Evolutionary conservation across 2,113 vertebrate species (phyloP).

Genomic region (Triplophysa dalaica): DNA sequence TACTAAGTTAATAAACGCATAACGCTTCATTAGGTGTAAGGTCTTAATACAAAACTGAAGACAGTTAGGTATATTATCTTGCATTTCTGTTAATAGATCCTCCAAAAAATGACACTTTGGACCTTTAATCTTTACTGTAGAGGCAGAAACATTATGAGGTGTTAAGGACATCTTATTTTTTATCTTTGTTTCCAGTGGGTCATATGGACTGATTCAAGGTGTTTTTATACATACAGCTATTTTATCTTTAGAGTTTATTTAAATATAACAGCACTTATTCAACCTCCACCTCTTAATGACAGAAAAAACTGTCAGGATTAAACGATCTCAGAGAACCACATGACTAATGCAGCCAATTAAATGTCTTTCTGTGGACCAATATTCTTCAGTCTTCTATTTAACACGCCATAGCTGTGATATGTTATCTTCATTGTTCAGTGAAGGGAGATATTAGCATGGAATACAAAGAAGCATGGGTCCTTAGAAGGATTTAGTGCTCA

Average conservation of each 20-base stretch:
- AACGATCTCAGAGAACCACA: slow-evolving; percentile 23
- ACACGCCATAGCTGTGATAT: background rate
- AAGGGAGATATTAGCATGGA: slow-evolving; percentile 16
- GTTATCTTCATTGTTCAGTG: slow-evolving; percentile 23
- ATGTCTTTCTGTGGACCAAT: slow-evolving; percentile 20
- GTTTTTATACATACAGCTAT: background rate
- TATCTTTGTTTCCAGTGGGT: no score
- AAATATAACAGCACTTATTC: slow-evolving; percentile 19
- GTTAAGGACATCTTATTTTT: no score
- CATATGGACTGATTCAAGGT: no score
- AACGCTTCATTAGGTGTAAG: no score
- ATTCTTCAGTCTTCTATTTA: slow-evolving; percentile 22
- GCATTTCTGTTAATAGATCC: no score
- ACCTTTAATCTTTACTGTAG: no score
- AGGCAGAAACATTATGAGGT: no score
- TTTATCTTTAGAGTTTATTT: slow-evolving; percentile 15
- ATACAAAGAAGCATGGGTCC: background rate
- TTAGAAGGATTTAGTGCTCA: slow-evolving; percentile 15
- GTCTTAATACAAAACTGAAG: no score
- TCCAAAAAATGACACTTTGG: no score
- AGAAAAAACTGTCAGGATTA: slow-evolving; percentile 30
- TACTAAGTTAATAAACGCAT: no score
- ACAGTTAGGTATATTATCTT: no score
- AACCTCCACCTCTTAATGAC: slow-evolving; percentile 19
- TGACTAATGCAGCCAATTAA: background rate